Evolutionary conservation across 2,113 vertebrate genomes (phyloP).

Genomic region (Terrapene triunguis): DNA sequence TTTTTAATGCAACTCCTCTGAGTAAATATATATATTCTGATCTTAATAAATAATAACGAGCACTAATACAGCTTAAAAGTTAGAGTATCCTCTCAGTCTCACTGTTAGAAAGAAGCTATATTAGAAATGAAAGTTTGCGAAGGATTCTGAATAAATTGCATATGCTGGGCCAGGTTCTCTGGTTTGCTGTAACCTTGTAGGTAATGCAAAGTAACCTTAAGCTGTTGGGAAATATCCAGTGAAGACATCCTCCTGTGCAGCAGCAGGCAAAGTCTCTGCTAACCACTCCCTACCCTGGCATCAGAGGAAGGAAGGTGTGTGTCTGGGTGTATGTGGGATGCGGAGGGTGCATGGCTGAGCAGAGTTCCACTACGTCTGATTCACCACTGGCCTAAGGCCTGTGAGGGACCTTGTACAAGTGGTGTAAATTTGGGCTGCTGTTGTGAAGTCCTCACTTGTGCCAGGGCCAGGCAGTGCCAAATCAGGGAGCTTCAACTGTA

Average conservation of each 20-base stretch:
- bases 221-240: neutral
- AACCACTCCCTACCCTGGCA: neutral
- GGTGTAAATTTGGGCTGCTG: neutral
- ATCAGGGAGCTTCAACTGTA: neutral
- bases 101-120: neutral
- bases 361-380: neutral
- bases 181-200: neutral
- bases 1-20: neutral
- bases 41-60: neutral
- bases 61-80: fast-evolving
- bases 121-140: neutral
- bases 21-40: neutral
- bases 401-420: neutral
- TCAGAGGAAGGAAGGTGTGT: neutral
- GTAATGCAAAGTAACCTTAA: neutral
- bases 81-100: neutral
- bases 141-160: neutral
- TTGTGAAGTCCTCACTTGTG: neutral
- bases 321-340: neutral
- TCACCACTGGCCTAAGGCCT: neutral
- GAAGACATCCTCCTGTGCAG: neutral
- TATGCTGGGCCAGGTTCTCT: neutral
- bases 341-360: neutral
- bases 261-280: neutral
- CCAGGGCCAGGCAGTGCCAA: neutral